phyloP scores from a whole-genome alignment of 2,113 vertebrate species.

The Toxotes chatareus region DNA sequence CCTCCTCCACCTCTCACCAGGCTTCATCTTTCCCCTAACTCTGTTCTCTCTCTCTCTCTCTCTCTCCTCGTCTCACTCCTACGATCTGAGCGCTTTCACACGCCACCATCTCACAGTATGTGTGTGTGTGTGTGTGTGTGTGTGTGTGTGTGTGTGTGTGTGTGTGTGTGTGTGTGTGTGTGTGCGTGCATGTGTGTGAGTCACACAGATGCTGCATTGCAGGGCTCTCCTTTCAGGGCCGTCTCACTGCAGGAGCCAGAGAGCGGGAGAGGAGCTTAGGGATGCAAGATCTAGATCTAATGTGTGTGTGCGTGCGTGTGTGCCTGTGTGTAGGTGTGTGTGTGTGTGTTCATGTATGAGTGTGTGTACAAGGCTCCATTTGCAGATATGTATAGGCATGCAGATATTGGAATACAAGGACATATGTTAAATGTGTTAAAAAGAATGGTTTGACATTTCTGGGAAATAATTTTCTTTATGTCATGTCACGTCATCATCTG shows the following conservation, averaged over 20 bases:
- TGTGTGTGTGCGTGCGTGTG: neutral
- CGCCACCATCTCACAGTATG: slow-evolving; percentile 44
- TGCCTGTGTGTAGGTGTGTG: slow-evolving; percentile 4
- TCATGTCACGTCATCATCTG: too few relatives aligned
- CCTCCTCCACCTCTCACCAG: slow-evolving; percentile 67
- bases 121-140: slow-evolving; percentile 22
- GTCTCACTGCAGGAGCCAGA: slow-evolving; percentile 69
- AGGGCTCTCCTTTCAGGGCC: slow-evolving; percentile 76
- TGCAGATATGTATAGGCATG: neutral
- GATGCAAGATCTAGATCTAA: slow-evolving; percentile 27
- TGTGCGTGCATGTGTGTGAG: slow-evolving; percentile 57
- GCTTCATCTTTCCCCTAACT: slow-evolving; percentile 63
- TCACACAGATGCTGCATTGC: slow-evolving; percentile 85
- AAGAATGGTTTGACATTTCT: neutral
- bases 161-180: slow-evolving; percentile 35
- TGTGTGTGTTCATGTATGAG: neutral
- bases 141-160: slow-evolving; percentile 12
- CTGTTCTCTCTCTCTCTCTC: slow-evolving; percentile 57
- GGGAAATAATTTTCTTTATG: neutral
- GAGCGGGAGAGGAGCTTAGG: slow-evolving; percentile 48
- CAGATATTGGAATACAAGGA: neutral
- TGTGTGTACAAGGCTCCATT: too few relatives aligned
- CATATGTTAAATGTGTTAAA: neutral
- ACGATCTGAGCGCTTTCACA: slow-evolving; percentile 70
- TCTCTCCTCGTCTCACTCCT: slow-evolving; percentile 70